Base-by-base conservation (phyloP, 2,888 invertebrate genomes). In the Sericinus montela region DNA sequence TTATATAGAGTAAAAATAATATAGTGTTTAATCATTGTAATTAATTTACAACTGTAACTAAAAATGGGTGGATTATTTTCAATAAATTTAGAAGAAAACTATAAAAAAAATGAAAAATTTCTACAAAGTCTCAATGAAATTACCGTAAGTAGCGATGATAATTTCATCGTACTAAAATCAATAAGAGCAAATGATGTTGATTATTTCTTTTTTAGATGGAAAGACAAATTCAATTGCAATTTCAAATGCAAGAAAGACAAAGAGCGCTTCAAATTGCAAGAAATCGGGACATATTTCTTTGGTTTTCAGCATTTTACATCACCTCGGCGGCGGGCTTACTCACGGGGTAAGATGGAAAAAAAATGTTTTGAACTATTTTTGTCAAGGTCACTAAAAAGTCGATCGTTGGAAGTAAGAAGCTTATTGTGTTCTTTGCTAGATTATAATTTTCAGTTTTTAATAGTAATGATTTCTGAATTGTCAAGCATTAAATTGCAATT, bases 141-240 rank as follows among this genome's bases (percentile, higher is more conserved):
- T 48, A 92, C 92, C 81, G 93, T 93, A 75, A 62, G 58, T 56
- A 52, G 30, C 6, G 19, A 14, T 28, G 15, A 8, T 41, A 25
- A 15, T 15, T 13, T 11, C n/a, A 11, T 11, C 11, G 8, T 42
- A 15, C 8, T 36, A 36, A 13, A 19, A 19, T 35, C 15, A 16
- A 30, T 28, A 8, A 32, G 16, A 29, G 28, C 19, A 30, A 11
- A 9, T 15, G 15, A 23, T 7, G 13, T 15, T 23, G 13, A 10
- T 7, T 7, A 8, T 49, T 57, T 52, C 44, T 28, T 57, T 59
- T 75, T 52, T 56, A 93, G 95, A 90, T 94, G 89, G 95, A 95
- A 68, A 88, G 95, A 52, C 94, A 95, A 83, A 92, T 95, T 57
- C 94, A 95, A 69, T 90, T 95, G 90, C 93, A 93, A 73, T 93